Evolutionary conservation across 2,797 vertebrate genomes (phyloP).

Genomic region (Babyrousa celebensis): DNA sequence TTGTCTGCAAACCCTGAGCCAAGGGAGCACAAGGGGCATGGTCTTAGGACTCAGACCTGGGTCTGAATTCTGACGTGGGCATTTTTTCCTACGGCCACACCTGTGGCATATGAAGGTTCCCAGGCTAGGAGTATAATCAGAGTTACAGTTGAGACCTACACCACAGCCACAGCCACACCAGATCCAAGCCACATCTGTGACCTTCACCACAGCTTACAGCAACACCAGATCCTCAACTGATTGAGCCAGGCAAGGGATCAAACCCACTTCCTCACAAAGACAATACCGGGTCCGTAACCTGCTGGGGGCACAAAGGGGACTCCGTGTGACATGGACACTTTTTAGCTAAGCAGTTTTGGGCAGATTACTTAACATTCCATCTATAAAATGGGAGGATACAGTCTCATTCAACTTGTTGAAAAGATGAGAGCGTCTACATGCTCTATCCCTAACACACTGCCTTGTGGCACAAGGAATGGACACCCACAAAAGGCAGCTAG

Average conservation of each 20-base stretch:
- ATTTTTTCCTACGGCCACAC: not conserved
- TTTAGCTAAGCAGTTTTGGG: not conserved
- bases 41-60: not conserved
- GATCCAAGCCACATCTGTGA: too few species aligned
- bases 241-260: too few species aligned
- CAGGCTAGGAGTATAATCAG: too few species aligned
- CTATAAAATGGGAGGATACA: not conserved
- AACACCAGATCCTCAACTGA: too few species aligned
- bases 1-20: not conserved
- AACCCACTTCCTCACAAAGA: too few species aligned
- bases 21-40: not conserved
- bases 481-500: not conserved
- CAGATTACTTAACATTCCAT: not conserved
- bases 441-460: not conserved
- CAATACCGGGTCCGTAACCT: too few species aligned
- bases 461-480: not conserved
- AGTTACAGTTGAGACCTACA: too few species aligned
- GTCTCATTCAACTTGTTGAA: not conserved
- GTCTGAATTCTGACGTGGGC: constrained; percentile 8
- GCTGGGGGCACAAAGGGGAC: too few species aligned
- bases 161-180: too few species aligned
- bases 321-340: not conserved
- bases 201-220: too few species aligned
- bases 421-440: not conserved
- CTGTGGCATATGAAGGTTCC: too few species aligned